These are phyloP conservation scores for Bicyclus anynana DNA, from an alignment of 1,140 invertebrate species.

Conservation along the genomic window DNA sequence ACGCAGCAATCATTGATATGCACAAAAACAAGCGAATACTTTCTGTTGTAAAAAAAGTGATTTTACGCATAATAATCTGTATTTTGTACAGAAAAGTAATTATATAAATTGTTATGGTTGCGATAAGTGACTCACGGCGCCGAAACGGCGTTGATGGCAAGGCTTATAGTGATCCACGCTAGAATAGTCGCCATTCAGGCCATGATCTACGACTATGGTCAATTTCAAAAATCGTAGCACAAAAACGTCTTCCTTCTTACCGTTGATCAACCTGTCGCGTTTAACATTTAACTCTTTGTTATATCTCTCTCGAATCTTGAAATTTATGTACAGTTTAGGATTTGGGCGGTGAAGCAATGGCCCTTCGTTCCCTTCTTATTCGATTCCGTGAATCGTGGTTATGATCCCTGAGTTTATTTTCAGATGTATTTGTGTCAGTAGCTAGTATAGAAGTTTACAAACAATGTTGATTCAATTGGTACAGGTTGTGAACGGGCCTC, in stretches of 20 bases:
- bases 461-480: slow-evolving; percentile 77
- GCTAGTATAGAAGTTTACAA: slow-evolving; percentile 76
- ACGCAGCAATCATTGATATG: slow-evolving; percentile 13
- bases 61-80: slow-evolving; percentile 4
- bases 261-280: slow-evolving; percentile 70
- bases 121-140: slow-evolving; percentile 39
- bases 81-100: slow-evolving; percentile 6
- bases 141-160: slow-evolving; percentile 28
- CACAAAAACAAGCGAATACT: slow-evolving; percentile 17
- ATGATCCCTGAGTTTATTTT: slow-evolving; percentile 73
- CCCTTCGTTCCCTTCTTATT: slow-evolving; percentile 69
- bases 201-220: slow-evolving; percentile 41
- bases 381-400: slow-evolving; percentile 76
- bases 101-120: slow-evolving; percentile 26
- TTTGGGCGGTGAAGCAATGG: slow-evolving; percentile 60
- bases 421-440: slow-evolving; percentile 74
- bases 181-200: slow-evolving; percentile 53
- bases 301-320: slow-evolving; percentile 66
- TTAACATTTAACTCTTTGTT: slow-evolving; percentile 70
- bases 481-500: slow-evolving; percentile 76
- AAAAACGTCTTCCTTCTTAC: slow-evolving; percentile 77
- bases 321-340: slow-evolving; percentile 69
- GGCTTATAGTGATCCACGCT: slow-evolving; percentile 49
- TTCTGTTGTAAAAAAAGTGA: slow-evolving; percentile 35
- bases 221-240: slow-evolving; percentile 61